Percentiles rank a stretch among this genome's conserved stretches.
Conservation (phyloP, 2,113 vertebrate genomes). For the Tragulus kanchil region DNA sequence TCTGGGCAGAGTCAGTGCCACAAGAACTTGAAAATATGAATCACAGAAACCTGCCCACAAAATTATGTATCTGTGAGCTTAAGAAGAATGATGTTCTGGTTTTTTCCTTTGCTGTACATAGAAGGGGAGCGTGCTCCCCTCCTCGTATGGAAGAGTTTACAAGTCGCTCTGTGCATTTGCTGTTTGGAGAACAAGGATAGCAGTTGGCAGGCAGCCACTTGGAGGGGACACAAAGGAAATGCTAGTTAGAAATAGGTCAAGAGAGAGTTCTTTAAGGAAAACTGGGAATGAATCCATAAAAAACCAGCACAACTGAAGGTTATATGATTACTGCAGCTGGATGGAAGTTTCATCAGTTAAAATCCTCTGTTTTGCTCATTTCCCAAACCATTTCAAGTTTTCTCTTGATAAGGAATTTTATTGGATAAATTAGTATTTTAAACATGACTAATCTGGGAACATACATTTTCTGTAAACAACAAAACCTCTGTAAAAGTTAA, state of each 20-base stretch:
- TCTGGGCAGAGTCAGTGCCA: not conserved
- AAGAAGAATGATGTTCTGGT: not conserved
- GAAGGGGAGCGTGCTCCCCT: not conserved
- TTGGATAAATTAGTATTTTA: not conserved
- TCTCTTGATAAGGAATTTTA: not conserved
- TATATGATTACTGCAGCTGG: not conserved
- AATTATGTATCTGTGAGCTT: not conserved
- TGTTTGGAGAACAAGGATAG: not conserved
- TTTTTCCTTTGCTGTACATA: not conserved
- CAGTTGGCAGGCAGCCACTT: not conserved
- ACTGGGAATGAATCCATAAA: not conserved
- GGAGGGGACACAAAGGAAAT: constrained; percentile 18
- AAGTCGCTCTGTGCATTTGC: not conserved
- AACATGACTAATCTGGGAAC: too few relatives aligned
- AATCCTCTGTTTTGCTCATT: not conserved
- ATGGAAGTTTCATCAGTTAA: not conserved
- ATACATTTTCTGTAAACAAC: too few relatives aligned
- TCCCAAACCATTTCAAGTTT: not conserved
- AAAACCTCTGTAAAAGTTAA: too few relatives aligned
- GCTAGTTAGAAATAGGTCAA: constrained; percentile 48
- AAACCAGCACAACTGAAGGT: not conserved
- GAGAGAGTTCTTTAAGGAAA: constrained; percentile 39
- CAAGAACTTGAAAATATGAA: not conserved
- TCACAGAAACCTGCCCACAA: not conserved
- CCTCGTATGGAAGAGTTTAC: not conserved